These are phyloP conservation scores for Oceanodroma tethys DNA, from an alignment of 2,113 vertebrate species.

Conservation along the genomic window DNA sequence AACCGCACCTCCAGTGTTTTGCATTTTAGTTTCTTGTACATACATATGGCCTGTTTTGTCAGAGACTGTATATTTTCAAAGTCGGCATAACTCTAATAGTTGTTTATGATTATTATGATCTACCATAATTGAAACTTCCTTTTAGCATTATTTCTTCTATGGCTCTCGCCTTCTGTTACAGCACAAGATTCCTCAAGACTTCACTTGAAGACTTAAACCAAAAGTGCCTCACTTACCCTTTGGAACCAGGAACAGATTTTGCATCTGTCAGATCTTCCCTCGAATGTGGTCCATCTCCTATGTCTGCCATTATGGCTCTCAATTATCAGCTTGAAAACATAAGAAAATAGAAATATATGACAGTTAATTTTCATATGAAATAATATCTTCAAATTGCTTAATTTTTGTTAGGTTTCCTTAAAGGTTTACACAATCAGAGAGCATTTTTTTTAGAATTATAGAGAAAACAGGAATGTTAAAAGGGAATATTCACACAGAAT, in stretches of 20 bases:
- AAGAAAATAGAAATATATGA: neutral
- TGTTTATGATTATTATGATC: neutral
- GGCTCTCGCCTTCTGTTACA: neutral
- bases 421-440: neutral
- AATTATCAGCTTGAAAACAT: neutral
- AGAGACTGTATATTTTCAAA: neutral
- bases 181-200: neutral
- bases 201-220: neutral
- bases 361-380: neutral
- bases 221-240: constrained; percentile 51
- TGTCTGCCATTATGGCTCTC: constrained; percentile 40
- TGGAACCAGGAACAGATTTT: constrained; percentile 31
- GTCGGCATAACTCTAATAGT: neutral
- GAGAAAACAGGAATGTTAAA: neutral
- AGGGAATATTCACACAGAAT: neutral
- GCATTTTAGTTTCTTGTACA: neutral
- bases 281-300: constrained; percentile 10
- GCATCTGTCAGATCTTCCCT: constrained; percentile 39
- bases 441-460: neutral
- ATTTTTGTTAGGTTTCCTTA: neutral
- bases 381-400: neutral
- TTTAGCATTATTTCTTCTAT: neutral
- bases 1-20: neutral
- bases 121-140: neutral
- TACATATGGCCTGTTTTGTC: neutral